Evolutionary conservation across 2,888 invertebrate genomes (phyloP).

Genomic region (Aporophyla lueneburgensis): DNA sequence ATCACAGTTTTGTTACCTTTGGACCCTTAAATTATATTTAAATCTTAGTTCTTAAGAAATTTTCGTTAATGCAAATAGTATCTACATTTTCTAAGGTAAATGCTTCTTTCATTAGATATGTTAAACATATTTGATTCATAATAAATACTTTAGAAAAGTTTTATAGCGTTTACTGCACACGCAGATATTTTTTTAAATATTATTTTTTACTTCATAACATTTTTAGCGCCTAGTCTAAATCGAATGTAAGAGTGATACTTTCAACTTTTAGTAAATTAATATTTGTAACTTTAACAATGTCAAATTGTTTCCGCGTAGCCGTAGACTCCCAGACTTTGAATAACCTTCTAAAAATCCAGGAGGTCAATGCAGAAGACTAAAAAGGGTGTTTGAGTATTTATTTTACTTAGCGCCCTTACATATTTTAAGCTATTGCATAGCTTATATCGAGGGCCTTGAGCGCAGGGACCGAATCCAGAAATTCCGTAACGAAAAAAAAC

Average conservation of each 20-base stretch:
- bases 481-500: too few relatives aligned
- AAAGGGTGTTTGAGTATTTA: neutral
- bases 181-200: neutral
- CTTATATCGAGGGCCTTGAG: too few relatives aligned
- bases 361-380: neutral
- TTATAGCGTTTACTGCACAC: neutral
- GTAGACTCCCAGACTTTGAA: neutral
- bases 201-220: constrained; percentile 16
- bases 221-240: neutral
- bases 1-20: constrained; percentile 72
- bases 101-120: constrained; percentile 3
- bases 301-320: neutral
- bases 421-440: too few relatives aligned
- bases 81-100: constrained; percentile 12
- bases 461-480: too few relatives aligned
- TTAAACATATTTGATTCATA: neutral
- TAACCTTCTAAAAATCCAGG: neutral
- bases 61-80: neutral
- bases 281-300: constrained; percentile 1
- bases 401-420: neutral
- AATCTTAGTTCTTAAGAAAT: constrained; percentile 13
- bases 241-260: neutral
- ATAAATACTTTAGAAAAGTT: neutral
- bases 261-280: neutral
- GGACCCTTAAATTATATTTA: constrained; percentile 50